Evolutionary conservation across 2,888 invertebrate species (phyloP), one percentile per base, ranked within the genome.

Genomic region (Meiosimyza decipiens): DNA sequence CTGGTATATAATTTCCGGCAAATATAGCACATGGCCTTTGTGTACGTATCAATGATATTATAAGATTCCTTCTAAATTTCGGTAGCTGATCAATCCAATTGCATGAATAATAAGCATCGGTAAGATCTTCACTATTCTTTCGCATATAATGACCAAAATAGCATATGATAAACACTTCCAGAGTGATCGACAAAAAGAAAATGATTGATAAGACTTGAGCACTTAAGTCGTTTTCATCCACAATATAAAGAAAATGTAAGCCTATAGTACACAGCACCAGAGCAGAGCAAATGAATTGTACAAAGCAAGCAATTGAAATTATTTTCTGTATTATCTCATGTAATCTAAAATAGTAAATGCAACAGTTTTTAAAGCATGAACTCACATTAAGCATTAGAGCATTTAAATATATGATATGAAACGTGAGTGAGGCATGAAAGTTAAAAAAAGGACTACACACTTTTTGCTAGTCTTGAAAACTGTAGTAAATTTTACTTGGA

Each of bases 81-180:
- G 77, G 77, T 70, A 87, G 82, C 79, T 91, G 89, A 9, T 89
- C 87, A 64, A 89, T 86, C 91, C 91, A 91, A 3, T 88, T 88
- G 75, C 89, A 89, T 67, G 87, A 86, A 78, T 90, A 91, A 76
- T 90, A 80, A 62, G 87, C 87, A 50, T 89, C 86, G 0, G 88
- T 85, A 3, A 91, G 84, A 2, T 87, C 82, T 77, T 88, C 86
- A 76, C 90, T 90, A 88, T 89, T 83, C 6, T 82, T 77, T 7
- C 88, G 89, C 59, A 90, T 85, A 71, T 88, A 87, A 75, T 88
- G 88, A 0, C 90, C 90, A 70, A 89, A 89, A 87, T 89, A 90
- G 79, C 90, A 90, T 72, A 89, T 88, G 4, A 90, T 81, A 63
- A 88, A 88, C 50, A 89, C 85, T 78, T 90, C 90, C 0, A 89